Conservation (phyloP, 2,113 vertebrate genomes). For the Arenaria interpres region DNA sequence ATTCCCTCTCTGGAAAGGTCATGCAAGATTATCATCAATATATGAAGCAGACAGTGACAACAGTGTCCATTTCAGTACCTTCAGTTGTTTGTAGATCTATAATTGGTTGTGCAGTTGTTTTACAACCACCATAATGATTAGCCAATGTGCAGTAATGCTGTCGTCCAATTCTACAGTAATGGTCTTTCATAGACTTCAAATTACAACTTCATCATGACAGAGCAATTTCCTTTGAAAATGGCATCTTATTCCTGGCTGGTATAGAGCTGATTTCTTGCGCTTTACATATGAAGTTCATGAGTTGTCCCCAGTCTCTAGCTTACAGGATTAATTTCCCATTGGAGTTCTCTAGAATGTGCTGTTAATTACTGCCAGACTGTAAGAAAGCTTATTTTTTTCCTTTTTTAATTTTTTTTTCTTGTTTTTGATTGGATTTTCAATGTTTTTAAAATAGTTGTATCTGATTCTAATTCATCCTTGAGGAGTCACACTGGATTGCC, state of each 20-base stretch:
- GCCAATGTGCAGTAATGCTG: not conserved
- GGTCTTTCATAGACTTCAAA: not conserved
- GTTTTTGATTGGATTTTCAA: not conserved
- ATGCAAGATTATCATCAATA: slow-evolving; percentile 53
- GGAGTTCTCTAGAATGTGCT: not conserved
- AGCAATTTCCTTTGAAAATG: not conserved
- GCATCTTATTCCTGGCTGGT: not conserved
- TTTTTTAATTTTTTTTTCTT: not conserved
- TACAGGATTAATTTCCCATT: not conserved
- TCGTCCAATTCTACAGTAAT: slow-evolving; percentile 13
- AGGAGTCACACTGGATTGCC: not conserved
- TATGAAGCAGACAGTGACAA: slow-evolving; percentile 55
- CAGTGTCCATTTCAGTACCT: slow-evolving; percentile 9
- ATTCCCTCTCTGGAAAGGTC: slow-evolving; percentile 58
- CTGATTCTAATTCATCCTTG: not conserved
- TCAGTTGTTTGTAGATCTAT: slow-evolving; percentile 18
- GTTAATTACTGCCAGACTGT: not conserved
- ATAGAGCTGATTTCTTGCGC: not conserved
- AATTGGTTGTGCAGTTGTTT: slow-evolving; percentile 56
- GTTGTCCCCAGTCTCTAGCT: not conserved
- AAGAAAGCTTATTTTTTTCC: not conserved
- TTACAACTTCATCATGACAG: not conserved
- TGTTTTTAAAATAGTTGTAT: not conserved
- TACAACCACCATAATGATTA: slow-evolving; percentile 49
- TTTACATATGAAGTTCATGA: not conserved